phyloP scores from a whole-genome alignment of 2,888 invertebrate genomes.

The Scaptomyza cyrtandrae region DNA sequence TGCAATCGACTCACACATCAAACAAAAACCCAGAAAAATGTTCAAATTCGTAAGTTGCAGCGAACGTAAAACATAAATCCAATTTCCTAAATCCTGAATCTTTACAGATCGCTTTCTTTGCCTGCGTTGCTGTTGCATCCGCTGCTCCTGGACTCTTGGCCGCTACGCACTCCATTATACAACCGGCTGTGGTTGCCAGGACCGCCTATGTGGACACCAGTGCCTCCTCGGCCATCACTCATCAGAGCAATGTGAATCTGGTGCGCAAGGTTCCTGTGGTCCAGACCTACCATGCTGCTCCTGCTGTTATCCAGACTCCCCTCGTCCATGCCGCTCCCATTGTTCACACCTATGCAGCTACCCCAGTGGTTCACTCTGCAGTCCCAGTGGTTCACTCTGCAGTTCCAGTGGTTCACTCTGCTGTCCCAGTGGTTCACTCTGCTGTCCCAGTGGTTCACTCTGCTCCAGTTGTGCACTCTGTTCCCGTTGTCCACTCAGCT shows the following conservation, averaged over 20 bases:
- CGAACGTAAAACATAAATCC: neutral
- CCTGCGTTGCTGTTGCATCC: slow-evolving; percentile 85
- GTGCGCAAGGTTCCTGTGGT: slow-evolving; percentile 84
- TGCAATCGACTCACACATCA: slow-evolving; percentile 61
- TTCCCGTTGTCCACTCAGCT: slow-evolving; percentile 57
- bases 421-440: slow-evolving; percentile 54
- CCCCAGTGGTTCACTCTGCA: slow-evolving; percentile 20
- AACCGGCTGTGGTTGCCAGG: slow-evolving; percentile 80
- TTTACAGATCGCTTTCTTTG: slow-evolving; percentile 86
- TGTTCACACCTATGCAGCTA: slow-evolving; percentile 43
- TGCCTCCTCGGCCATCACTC: slow-evolving; percentile 86
- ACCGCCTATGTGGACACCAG: slow-evolving; percentile 80
- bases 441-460: slow-evolving; percentile 60
- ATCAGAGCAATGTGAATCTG: slow-evolving; percentile 86
- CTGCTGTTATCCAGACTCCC: neutral
- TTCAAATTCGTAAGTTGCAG: slow-evolving; percentile 83
- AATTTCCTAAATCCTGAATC: neutral
- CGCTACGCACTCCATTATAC: slow-evolving; percentile 78
- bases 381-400: slow-evolving; percentile 53
- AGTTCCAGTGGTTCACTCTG: slow-evolving; percentile 40
- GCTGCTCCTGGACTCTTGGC: slow-evolving; percentile 82
- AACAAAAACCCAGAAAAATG: slow-evolving; percentile 74
- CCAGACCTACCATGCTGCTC: slow-evolving; percentile 47
- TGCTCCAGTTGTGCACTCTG: slow-evolving; percentile 58
- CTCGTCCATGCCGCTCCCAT: slow-evolving; percentile 35